Conservation (phyloP, 2,888 invertebrate genomes). For the Tortricodes alternella region DNA sequence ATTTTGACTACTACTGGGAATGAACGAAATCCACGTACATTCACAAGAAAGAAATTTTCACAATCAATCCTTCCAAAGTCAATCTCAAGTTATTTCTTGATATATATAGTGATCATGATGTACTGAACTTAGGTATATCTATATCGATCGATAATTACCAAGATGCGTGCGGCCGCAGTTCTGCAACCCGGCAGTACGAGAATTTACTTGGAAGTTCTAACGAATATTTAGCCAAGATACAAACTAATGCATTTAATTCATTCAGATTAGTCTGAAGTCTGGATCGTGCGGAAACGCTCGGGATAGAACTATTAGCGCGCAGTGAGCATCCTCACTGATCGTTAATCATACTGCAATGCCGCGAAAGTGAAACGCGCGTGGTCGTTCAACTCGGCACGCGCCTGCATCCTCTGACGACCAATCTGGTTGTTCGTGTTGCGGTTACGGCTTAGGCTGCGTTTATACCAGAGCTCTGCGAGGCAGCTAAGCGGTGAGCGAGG, state of each 20-base stretch:
- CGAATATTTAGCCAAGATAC: neutral
- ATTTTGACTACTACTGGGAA: too few species aligned
- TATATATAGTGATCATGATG: too few species aligned
- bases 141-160: too few species aligned
- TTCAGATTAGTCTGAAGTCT: neutral
- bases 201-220: neutral
- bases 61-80: too few species aligned
- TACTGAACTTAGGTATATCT: too few species aligned
- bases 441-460: conserved; percentile 42
- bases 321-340: conserved; percentile 14
- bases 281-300: neutral
- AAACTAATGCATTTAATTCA: neutral
- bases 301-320: neutral
- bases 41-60: too few species aligned
- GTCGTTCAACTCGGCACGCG: conserved; percentile 83
- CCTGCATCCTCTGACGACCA: conserved; percentile 58
- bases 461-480: too few species aligned
- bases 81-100: too few species aligned
- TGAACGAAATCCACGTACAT: too few species aligned
- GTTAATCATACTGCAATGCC: conserved; percentile 24
- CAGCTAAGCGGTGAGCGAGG: too few species aligned
- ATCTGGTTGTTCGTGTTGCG: conserved; percentile 57
- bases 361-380: conserved; percentile 77
- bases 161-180: too few species aligned
- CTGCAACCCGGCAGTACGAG: too few species aligned